Conservation (phyloP, 1,140 invertebrate genomes). For the Riptortus pedestris region DNA sequence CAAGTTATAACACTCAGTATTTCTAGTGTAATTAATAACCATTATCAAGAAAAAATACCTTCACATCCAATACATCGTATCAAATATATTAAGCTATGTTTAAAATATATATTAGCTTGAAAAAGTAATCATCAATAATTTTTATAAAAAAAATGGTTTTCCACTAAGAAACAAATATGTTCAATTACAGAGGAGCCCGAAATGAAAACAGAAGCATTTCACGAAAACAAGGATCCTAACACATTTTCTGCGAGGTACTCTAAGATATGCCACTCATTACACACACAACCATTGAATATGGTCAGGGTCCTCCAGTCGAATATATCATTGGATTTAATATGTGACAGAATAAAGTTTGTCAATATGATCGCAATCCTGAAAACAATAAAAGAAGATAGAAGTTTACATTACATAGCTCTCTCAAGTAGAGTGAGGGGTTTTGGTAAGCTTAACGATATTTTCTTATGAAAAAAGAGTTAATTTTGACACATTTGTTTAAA, state of each 20-base stretch:
- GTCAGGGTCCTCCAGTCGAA: slow-evolving; percentile 22
- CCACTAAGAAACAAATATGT: too few relatives aligned
- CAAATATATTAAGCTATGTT: too few relatives aligned
- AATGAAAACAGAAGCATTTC: neutral
- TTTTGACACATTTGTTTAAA: neutral
- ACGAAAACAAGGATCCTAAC: neutral
- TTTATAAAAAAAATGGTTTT: too few relatives aligned
- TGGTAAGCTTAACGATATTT: slow-evolving; percentile 23
- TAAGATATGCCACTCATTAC: slow-evolving; percentile 2
- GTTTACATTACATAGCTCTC: slow-evolving; percentile 46
- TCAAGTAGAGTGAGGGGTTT: slow-evolving; percentile 37
- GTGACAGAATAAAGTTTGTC: slow-evolving; percentile 52
- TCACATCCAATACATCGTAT: too few relatives aligned
- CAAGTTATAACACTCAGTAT: too few relatives aligned
- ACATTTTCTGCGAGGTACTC: slow-evolving; percentile 16
- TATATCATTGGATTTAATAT: slow-evolving; percentile 22
- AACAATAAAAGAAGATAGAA: slow-evolving; percentile 50
- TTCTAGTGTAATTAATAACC: too few relatives aligned
- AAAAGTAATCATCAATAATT: too few relatives aligned
- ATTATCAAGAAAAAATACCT: too few relatives aligned
- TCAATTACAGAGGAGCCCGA: too few relatives aligned
- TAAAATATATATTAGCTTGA: too few relatives aligned
- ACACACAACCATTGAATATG: slow-evolving; percentile 14
- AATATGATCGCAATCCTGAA: slow-evolving; percentile 58
- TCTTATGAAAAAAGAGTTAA: neutral